phyloP scores from a whole-genome alignment of 37 sponge, comb jelly and placozoan genomes.

The Lycopodina hypogea region DNA sequence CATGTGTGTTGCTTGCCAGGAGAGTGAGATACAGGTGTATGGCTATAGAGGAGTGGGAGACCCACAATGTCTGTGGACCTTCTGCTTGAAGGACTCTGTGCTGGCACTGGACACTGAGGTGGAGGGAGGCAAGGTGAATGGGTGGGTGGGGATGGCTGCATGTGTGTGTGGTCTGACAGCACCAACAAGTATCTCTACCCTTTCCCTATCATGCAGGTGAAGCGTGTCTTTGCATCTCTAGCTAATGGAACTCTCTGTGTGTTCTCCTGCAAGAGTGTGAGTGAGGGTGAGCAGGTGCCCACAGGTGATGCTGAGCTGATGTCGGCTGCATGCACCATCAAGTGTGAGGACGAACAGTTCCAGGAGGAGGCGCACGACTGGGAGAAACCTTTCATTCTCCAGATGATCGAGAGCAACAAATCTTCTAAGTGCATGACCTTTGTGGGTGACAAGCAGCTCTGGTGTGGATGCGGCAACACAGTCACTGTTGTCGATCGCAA shows the following conservation, averaged over 20 bases:
- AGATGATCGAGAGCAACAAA: constrained; percentile 39
- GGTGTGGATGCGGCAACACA: constrained; percentile 82
- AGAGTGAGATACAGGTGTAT: constrained; percentile 81
- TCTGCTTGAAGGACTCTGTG: constrained; percentile 66
- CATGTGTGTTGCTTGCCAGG: constrained; percentile 19
- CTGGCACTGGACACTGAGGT: constrained; percentile 65
- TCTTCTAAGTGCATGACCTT: constrained; percentile 75
- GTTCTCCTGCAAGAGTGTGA: constrained; percentile 68
- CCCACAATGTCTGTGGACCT: constrained; percentile 75
- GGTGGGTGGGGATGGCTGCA: not conserved
- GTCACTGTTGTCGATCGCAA: constrained; percentile 68
- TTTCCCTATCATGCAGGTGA: constrained; percentile 44
- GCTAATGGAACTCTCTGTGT: constrained; percentile 75
- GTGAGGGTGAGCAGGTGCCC: not conserved
- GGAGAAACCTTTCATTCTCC: constrained; percentile 64
- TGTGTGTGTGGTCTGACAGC: not conserved
- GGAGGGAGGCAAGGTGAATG: constrained; percentile 69
- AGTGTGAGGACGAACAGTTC: constrained; percentile 54
- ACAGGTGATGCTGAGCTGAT: constrained; percentile 56
- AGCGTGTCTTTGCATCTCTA: constrained; percentile 76
- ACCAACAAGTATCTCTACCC: not conserved
- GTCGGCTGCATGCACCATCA: constrained; percentile 44
- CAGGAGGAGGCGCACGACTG: constrained; percentile 72
- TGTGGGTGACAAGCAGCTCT: constrained; percentile 58
- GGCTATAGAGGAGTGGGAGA: constrained; percentile 62